Conservation (phyloP, 1,140 invertebrate species). For the Hermetia illucens region DNA sequence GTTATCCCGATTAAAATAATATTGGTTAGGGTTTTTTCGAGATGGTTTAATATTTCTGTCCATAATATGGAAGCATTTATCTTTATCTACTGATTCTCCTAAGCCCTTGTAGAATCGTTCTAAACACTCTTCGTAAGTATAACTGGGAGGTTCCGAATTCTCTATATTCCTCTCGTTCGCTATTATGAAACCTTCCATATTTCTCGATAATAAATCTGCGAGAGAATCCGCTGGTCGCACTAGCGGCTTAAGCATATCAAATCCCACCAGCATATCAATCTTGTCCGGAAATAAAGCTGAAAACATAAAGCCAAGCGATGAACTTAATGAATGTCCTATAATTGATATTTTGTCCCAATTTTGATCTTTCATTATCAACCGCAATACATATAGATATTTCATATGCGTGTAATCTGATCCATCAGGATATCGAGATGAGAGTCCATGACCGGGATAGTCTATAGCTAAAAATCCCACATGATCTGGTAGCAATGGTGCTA, state of each 20-base stretch:
- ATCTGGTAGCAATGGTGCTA: constrained; percentile 42
- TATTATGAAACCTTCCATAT: constrained; percentile 31
- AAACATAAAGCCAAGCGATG: constrained; percentile 37
- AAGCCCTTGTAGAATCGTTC: constrained; percentile 32
- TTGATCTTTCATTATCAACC: constrained; percentile 42
- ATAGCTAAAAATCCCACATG: constrained; percentile 45
- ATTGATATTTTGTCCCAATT: constrained; percentile 50
- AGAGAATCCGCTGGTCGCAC: too few species aligned
- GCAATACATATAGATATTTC: constrained; percentile 37
- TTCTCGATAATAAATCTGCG: too few species aligned
- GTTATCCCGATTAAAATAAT: constrained; percentile 38
- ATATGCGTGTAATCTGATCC: constrained; percentile 41
- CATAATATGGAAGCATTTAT: constrained; percentile 34
- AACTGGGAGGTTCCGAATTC: constrained; percentile 33
- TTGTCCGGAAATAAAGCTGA: constrained; percentile 38
- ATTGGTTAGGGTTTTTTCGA: constrained; percentile 33
- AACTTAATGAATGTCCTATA: constrained; percentile 53
- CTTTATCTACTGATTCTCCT: constrained; percentile 31
- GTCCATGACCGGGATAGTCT: constrained; percentile 57
- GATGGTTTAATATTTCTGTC: constrained; percentile 35
- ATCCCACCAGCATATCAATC: constrained; percentile 40
- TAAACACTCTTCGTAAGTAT: constrained; percentile 36
- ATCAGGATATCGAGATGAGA: constrained; percentile 43
- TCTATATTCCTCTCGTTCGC: constrained; percentile 21
- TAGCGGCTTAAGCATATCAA: constrained; percentile 41